phyloP scores from a whole-genome alignment of 2,797 vertebrate species.

The Megaceryle alcyon region DNA sequence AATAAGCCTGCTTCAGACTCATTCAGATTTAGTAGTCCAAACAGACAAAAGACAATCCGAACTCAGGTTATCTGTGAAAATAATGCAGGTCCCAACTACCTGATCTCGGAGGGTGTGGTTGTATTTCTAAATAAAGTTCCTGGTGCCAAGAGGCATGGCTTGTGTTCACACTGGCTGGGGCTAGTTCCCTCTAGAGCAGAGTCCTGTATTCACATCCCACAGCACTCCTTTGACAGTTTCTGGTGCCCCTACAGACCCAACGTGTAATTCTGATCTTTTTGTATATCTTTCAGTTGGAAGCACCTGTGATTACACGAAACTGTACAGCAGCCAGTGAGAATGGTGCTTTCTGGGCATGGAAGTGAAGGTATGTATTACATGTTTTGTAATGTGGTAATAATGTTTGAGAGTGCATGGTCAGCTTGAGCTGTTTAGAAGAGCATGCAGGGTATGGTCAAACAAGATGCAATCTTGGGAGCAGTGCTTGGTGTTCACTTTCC shows the following conservation, averaged over 20 bases:
- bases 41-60: neutral
- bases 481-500: neutral
- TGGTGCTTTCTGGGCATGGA: neutral
- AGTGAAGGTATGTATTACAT: accelerated
- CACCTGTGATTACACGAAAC: neutral
- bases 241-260: neutral
- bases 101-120: neutral
- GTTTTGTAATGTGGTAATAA: accelerated
- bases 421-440: neutral
- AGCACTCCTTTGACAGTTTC: neutral
- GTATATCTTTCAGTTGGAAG: neutral
- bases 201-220: neutral
- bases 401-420: neutral
- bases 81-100: neutral
- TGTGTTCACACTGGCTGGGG: neutral
- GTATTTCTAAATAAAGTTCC: neutral
- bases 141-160: neutral
- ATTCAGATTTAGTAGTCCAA: neutral
- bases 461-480: neutral
- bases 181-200: neutral
- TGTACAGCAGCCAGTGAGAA: neutral
- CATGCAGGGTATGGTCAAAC: accelerated
- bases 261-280: neutral
- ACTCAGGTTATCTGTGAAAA: neutral
- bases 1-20: neutral